A percentile compares a stretch with the other conserved stretches of the same genome.
These are phyloP conservation scores for Hydropsyche betteni DNA, from an alignment of 2,888 invertebrate genomes.

Conservation along the genomic window DNA sequence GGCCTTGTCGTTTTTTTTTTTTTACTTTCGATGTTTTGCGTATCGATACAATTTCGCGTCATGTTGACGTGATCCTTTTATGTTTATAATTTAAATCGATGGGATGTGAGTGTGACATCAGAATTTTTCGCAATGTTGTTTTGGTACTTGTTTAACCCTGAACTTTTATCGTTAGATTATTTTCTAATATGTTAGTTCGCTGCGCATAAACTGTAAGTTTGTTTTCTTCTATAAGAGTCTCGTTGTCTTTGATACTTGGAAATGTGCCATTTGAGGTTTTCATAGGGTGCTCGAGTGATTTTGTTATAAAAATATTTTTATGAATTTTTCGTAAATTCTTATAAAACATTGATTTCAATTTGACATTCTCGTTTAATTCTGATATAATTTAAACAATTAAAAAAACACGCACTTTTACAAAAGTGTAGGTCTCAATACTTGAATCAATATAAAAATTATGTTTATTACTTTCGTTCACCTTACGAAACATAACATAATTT, in stretches of 20 bases:
- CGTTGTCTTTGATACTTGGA: background rate
- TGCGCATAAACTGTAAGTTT: background rate
- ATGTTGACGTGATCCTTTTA: background rate
- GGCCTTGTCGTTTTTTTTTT: conserved; percentile 3
- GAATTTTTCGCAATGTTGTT: background rate
- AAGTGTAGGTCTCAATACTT: too few relatives aligned
- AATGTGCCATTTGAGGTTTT: conserved; percentile 2
- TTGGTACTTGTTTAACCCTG: background rate
- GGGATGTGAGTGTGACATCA: background rate
- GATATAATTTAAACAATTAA: too few relatives aligned
- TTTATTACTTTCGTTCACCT: too few relatives aligned
- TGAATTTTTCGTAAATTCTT: too few relatives aligned
- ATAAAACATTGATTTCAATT: too few relatives aligned
- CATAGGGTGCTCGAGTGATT: too few relatives aligned
- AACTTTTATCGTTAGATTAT: conserved; percentile 4
- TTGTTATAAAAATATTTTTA: too few relatives aligned
- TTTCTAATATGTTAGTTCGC: background rate
- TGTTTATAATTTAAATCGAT: too few relatives aligned
- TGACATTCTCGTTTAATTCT: too few relatives aligned
- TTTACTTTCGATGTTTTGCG: background rate
- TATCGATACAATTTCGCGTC: background rate
- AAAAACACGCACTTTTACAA: too few relatives aligned
- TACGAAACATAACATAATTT: too few relatives aligned
- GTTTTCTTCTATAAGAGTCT: background rate
- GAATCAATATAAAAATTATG: too few relatives aligned